These are phyloP conservation scores for Pterobdella sp. DNA, from an alignment of 2,888 invertebrate species.

Conservation along the genomic window DNA sequence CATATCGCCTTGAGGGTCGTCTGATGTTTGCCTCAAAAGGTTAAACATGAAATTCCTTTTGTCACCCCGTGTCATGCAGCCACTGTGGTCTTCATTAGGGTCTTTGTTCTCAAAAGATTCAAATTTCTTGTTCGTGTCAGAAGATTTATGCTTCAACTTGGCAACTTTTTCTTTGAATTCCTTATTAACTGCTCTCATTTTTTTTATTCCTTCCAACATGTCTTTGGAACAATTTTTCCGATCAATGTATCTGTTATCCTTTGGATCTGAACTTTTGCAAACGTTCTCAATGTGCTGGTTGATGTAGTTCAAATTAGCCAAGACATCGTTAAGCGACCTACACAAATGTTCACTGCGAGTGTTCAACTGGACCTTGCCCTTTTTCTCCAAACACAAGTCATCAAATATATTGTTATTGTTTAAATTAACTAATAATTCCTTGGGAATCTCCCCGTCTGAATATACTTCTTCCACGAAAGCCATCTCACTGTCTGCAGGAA, in stretches of 20 bases:
- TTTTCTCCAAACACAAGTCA: background rate
- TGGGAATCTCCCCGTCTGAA: background rate
- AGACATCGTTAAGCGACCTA: background rate
- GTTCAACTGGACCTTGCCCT: background rate
- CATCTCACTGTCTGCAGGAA: background rate
- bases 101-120: background rate
- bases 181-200: background rate
- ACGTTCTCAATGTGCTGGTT: background rate
- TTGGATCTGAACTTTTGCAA: background rate
- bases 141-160: background rate
- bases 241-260: background rate
- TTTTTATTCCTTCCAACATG: background rate
- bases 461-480: background rate
- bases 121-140: background rate
- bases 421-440: background rate
- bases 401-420: background rate
- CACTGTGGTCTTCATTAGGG: background rate
- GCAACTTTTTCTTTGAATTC: slow-evolving; percentile 3
- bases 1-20: background rate
- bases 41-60: slow-evolving; percentile 1
- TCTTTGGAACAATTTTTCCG: background rate
- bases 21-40: background rate
- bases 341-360: background rate
- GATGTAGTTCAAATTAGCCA: slow-evolving; percentile 7
- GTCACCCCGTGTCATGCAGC: background rate